These are phyloP conservation scores for Taurulus bubalis DNA, from an alignment of 2,113 vertebrate species.

Conservation along the genomic window DNA sequence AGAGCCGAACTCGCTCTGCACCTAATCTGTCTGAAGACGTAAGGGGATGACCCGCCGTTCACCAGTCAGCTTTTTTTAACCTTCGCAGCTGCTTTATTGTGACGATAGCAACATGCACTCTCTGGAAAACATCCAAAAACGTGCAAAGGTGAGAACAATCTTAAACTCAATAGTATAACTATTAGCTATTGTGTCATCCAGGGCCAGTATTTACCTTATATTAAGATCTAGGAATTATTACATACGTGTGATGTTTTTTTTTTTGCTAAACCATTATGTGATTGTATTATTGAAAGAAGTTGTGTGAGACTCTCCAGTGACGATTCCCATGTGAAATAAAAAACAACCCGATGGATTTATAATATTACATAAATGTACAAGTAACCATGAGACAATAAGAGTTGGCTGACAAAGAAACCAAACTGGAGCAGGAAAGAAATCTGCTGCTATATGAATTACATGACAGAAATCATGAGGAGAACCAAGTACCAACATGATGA, in stretches of 20 bases:
- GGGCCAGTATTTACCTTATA: neutral
- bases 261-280: neutral
- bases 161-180: neutral
- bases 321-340: neutral
- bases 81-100: conserved; percentile 3
- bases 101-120: neutral
- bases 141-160: neutral
- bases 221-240: neutral
- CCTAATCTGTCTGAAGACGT: conserved; percentile 35
- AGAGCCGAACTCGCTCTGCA: neutral
- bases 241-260: neutral
- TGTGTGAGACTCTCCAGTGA: neutral
- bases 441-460: neutral
- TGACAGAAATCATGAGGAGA: neutral
- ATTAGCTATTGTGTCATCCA: neutral
- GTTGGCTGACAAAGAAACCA: neutral
- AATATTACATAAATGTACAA: neutral
- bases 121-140: conserved; percentile 11
- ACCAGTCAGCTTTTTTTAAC: conserved; percentile 23
- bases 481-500: neutral
- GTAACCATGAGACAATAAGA: neutral
- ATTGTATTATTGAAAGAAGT: neutral
- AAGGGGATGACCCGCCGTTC: conserved; percentile 22
- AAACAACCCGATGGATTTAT: neutral
- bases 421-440: neutral